A percentile compares a stretch with the other conserved stretches of the same genome.
phyloP scores from a whole-genome alignment of 2,888 invertebrate species.

The Hypercompe scribonia region DNA sequence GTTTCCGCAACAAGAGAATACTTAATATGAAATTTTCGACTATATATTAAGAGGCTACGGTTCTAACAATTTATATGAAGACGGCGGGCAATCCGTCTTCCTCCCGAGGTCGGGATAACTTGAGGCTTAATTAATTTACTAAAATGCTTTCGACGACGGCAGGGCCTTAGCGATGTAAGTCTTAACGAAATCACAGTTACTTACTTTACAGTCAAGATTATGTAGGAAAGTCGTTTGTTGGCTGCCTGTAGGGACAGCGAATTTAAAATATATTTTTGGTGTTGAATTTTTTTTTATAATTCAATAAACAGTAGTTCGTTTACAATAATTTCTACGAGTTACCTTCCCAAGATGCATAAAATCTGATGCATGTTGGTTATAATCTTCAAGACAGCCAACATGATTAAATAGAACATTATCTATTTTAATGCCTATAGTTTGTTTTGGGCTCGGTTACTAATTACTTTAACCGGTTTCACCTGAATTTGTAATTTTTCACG shows the following conservation, averaged over 20 bases:
- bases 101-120: slow-evolving; percentile 52
- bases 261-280: not conserved
- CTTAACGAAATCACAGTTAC: slow-evolving; percentile 41
- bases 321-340: too few relatives aligned
- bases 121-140: slow-evolving; percentile 64
- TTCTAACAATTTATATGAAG: slow-evolving; percentile 46
- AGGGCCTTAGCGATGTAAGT: slow-evolving; percentile 44
- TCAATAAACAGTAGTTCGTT: too few relatives aligned
- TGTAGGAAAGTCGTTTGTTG: slow-evolving; percentile 21
- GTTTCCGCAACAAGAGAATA: slow-evolving; percentile 17
- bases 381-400: too few relatives aligned
- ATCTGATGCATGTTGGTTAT: too few relatives aligned
- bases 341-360: too few relatives aligned
- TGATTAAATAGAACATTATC: too few relatives aligned
- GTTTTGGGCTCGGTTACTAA: too few relatives aligned
- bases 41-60: slow-evolving; percentile 41
- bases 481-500: too few relatives aligned
- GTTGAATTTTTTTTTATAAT: not conserved
- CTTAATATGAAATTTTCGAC: slow-evolving; percentile 27
- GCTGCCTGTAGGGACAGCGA: not conserved
- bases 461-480: too few relatives aligned
- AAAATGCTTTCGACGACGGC: slow-evolving; percentile 48
- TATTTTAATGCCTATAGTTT: too few relatives aligned
- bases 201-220: slow-evolving; percentile 28
- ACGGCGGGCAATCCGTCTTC: slow-evolving; percentile 56